phyloP scores from a whole-genome alignment of 2,888 invertebrate genomes.

The Nemotelus nigrinus region DNA sequence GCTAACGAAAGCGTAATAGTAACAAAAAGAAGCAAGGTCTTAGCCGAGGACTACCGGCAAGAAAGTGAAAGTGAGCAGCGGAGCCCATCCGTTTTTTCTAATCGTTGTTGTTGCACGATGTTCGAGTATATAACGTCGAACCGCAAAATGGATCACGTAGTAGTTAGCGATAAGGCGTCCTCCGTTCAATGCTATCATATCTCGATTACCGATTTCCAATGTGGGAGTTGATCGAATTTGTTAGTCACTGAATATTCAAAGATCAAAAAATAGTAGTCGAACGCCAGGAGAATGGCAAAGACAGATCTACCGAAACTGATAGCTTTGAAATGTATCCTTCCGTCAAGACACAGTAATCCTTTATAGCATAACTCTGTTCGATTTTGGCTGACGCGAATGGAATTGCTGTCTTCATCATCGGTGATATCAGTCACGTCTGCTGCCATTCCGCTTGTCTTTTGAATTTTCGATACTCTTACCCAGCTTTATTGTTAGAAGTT shows the following conservation, averaged over 20 bases:
- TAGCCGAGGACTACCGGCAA: not conserved
- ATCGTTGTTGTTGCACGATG: not conserved
- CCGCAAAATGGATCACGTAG: constrained; percentile 40
- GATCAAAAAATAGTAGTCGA: constrained; percentile 33
- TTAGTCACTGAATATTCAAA: constrained; percentile 45
- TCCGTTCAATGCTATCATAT: constrained; percentile 5
- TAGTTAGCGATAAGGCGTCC: constrained; percentile 29
- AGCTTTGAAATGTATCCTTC: constrained; percentile 46
- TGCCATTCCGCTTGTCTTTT: constrained; percentile 33
- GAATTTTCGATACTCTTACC: constrained; percentile 32
- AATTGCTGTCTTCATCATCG: constrained; percentile 42
- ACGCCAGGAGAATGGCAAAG: not conserved
- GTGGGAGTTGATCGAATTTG: constrained; percentile 45
- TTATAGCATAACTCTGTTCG: constrained; percentile 38
- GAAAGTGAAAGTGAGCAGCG: constrained; percentile 10
- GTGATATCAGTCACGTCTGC: constrained; percentile 43
- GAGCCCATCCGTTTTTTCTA: constrained; percentile 18
- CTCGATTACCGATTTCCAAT: constrained; percentile 4
- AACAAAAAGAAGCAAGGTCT: constrained; percentile 2
- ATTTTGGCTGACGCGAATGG: constrained; percentile 18
- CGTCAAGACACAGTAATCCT: constrained; percentile 42
- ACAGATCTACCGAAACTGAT: constrained; percentile 45
- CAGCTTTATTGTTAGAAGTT: constrained; percentile 28
- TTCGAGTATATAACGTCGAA: constrained; percentile 2
- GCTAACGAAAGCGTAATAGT: constrained; percentile 27